These are phyloP conservation scores for Pangasius krempfi DNA, from an alignment of 2,797 vertebrate species.

Conservation along the genomic window DNA sequence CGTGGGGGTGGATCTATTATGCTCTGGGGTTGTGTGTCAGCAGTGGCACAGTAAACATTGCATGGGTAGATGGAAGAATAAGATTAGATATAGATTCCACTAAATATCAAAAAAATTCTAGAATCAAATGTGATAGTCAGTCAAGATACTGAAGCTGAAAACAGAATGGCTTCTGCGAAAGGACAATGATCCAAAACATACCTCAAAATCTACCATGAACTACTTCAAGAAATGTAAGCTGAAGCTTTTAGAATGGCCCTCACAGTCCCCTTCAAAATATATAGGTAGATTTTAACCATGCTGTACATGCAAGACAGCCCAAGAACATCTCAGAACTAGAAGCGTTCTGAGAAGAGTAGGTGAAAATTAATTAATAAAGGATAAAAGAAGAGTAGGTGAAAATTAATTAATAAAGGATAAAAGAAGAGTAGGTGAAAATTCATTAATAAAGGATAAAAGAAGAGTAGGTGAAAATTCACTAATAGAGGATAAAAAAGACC, in stretches of 20 bases:
- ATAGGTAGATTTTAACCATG: background rate
- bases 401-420: background rate
- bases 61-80: background rate
- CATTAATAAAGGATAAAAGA: background rate
- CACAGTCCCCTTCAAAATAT: background rate
- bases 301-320: background rate
- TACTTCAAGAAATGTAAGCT: background rate
- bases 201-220: background rate
- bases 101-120: background rate
- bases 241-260: background rate
- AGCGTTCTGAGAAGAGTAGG: background rate
- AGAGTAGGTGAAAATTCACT: too few species aligned
- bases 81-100: background rate
- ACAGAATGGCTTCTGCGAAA: background rate
- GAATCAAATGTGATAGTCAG: background rate
- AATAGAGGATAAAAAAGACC: background rate
- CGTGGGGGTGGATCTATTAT: background rate
- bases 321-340: background rate
- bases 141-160: background rate
- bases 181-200: background rate
- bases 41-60: background rate
- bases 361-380: background rate
- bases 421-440: background rate
- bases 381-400: background rate
- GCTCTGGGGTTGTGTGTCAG: background rate